Conservation (phyloP, 2,797 vertebrate species). For the Todus mexicanus region DNA sequence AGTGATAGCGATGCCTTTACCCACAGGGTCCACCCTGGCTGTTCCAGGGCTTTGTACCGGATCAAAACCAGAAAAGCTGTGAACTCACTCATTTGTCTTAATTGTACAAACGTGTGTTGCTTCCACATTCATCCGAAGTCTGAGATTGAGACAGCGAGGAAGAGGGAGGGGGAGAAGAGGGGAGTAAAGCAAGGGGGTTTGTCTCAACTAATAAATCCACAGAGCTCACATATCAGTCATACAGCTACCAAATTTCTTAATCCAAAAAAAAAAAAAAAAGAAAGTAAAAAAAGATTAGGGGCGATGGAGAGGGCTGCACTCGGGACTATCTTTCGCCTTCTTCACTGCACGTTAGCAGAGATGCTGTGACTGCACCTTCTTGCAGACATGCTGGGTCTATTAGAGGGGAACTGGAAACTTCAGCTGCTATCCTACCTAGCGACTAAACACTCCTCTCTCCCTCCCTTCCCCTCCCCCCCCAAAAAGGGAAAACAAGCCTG, state of each 20-base stretch:
- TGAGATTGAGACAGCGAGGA: not conserved
- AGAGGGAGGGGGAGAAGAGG: not conserved
- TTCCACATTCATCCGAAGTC: not conserved
- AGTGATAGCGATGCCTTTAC: slow-evolving; percentile 11
- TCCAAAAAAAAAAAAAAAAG: not conserved
- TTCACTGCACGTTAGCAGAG: not conserved
- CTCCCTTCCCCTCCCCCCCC: too few species aligned
- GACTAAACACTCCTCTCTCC: not conserved
- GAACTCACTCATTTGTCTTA: not conserved
- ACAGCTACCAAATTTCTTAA: not conserved
- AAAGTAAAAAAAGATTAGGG: not conserved
- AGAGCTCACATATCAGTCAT: not conserved
- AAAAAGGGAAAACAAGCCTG: not conserved
- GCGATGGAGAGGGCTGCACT: not conserved
- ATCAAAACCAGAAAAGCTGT: not conserved
- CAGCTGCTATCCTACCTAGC: not conserved
- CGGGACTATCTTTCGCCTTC: not conserved
- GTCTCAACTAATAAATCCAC: not conserved
- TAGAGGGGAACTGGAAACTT: slow-evolving; percentile 1
- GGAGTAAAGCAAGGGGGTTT: not conserved
- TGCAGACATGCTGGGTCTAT: not conserved
- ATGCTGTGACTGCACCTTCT: not conserved
- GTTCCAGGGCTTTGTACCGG: not conserved
- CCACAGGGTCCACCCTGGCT: not conserved
- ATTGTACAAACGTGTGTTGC: not conserved